Percentiles rank a stretch among this genome's conserved stretches.
Evolutionary conservation across 2,797 vertebrate species (phyloP).

Genomic region (Kryptopterus vitreolus): DNA sequence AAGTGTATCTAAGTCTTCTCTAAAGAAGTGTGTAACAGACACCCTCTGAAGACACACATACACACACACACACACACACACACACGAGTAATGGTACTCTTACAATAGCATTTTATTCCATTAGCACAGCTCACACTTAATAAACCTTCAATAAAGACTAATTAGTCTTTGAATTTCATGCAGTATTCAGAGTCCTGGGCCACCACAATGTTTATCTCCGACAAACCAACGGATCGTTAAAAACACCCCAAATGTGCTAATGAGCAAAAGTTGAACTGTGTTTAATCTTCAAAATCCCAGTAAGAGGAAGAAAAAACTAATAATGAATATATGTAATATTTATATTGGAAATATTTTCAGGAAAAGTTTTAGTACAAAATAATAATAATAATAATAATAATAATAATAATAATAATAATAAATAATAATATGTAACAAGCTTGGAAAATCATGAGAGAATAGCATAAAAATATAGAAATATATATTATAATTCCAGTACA

Average conservation of each 20-base stretch:
- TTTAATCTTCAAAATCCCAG: background rate
- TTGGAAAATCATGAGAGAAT: background rate
- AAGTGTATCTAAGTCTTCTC: constrained; percentile 80
- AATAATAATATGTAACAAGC: background rate
- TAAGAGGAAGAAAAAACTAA: background rate
- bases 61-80: constrained; percentile 24
- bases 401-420: background rate
- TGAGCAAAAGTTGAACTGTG: background rate
- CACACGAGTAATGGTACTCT: constrained; percentile 62
- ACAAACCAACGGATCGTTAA: too few species aligned
- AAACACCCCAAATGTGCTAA: too few species aligned
- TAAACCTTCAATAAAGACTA: constrained; percentile 26
- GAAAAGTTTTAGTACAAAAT: too few species aligned
- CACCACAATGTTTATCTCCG: background rate
- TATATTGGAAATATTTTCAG: background rate
- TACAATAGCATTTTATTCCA: constrained; percentile 59
- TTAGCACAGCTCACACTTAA: constrained; percentile 27
- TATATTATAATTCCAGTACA: background rate
- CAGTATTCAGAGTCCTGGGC: too few species aligned
- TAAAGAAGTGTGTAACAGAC: constrained; percentile 54
- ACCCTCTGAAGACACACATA: background rate
- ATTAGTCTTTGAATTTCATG: constrained; percentile 22
- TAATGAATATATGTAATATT: background rate
- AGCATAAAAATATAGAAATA: background rate
- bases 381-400: background rate